Conservation (phyloP, 2,797 vertebrate genomes). For the Glossophaga mutica region DNA sequence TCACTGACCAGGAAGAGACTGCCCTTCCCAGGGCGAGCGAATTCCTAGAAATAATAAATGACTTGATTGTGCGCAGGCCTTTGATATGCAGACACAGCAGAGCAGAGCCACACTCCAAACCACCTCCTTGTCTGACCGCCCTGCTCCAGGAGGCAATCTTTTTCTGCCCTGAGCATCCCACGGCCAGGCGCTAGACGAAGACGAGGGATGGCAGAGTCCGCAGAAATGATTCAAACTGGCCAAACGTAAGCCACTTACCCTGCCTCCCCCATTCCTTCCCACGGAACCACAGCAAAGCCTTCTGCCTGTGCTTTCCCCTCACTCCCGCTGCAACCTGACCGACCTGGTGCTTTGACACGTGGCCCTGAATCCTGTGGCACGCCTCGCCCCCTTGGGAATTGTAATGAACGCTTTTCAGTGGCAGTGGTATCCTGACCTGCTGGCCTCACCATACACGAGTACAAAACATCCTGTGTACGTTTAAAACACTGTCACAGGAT, state of each 20-base stretch:
- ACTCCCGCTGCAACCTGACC: neutral
- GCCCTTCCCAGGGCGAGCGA: neutral
- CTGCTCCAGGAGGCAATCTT: neutral
- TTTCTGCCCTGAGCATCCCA: neutral
- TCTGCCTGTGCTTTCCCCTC: neutral
- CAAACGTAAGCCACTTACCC: neutral
- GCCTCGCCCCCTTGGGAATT: neutral
- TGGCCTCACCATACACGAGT: neutral
- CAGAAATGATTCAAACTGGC: neutral
- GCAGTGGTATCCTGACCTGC: neutral
- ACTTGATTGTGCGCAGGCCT: neutral
- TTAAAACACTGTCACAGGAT: neutral
- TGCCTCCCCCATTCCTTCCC: neutral
- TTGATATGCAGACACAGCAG: neutral
- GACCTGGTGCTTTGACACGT: neutral
- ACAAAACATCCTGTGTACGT: neutral
- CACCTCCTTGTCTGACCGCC: neutral
- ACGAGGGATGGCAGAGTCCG: neutral
- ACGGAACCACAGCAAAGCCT: neutral
- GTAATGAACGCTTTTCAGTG: neutral
- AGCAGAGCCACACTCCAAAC: neutral
- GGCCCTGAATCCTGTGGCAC: rapidly evolving
- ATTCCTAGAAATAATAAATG: neutral
- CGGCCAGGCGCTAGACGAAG: neutral
- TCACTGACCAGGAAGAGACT: neutral